Percentiles rank a stretch among this genome's conserved stretches.
Conservation (phyloP, 2,797 vertebrate species). For the Anguilla anguilla region DNA sequence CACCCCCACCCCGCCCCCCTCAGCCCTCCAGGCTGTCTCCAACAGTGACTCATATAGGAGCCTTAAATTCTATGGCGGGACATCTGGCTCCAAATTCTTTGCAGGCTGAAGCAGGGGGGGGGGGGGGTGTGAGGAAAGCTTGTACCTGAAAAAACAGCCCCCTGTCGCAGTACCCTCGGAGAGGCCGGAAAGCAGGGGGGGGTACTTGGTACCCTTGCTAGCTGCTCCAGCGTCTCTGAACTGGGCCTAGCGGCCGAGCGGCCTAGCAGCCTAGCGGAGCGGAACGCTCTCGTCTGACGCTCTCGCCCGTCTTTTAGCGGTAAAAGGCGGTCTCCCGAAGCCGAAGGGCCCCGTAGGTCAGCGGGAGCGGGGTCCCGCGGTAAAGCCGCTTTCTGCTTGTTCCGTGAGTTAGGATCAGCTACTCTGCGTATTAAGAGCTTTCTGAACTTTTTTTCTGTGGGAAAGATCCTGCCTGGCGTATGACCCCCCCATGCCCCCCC, state of each 20-base stretch:
- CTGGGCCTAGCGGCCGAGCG: not conserved
- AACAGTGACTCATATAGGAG: conserved; percentile 40
- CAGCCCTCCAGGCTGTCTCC: conserved; percentile 33
- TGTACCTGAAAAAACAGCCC: not conserved
- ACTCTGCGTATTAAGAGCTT: not conserved
- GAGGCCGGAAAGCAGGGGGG: not conserved
- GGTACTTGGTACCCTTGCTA: not conserved
- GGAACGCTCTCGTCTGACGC: too few relatives aligned
- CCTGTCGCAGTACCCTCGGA: not conserved
- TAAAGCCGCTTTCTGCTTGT: not conserved
- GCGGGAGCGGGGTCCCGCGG: too few relatives aligned
- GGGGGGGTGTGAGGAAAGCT: not conserved
- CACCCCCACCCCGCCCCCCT: conserved; percentile 28
- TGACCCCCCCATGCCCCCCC: not conserved
- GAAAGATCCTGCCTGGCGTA: not conserved
- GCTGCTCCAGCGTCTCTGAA: not conserved
- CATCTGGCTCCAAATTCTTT: conserved; percentile 65
- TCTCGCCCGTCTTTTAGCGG: not conserved
- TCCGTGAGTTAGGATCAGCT: not conserved
- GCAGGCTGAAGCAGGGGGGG: conserved; percentile 26
- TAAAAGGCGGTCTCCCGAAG: not conserved
- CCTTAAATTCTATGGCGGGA: conserved; percentile 55
- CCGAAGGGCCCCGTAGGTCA: not conserved
- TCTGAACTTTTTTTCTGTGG: not conserved
- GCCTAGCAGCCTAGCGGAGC: too few relatives aligned